Evolutionary conservation across 2,888 invertebrate genomes (phyloP), one percentile per base, ranked within the genome.

Genomic region (Agrilus biguttatus): DNA sequence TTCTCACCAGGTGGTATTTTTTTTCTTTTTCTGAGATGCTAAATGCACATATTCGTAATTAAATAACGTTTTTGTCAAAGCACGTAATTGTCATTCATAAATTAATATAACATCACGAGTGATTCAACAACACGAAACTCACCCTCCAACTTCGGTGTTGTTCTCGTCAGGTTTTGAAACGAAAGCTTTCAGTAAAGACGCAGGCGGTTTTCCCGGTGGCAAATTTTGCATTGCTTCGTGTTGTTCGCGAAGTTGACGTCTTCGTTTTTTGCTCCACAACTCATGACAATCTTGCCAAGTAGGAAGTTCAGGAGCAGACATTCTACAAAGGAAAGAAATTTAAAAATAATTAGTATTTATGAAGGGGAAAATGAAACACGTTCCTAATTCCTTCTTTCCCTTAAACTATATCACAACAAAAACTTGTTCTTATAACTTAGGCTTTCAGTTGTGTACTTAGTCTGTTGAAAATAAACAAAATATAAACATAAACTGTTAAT

Each of bases 231-330:
- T 56, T 1, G 68, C 61, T 51, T 78, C 78, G 56, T 79, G 78
- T 59, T 83, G 84, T 57, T 89, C 88, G 37, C 85, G 74, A 60
- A 86, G 75, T 62, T 86, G 86, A 28, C 81, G 73, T 53, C 91
- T 80, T n/a, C 92, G 79, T 63, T 88, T 89, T 68, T 98, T 98
- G 57, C 92, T 91, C 96, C 97, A 98, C 60, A 98, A 74, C 68
- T 98, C 98, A 70, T 98, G 97, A 64, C 98, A 98, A 69, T 98
- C 97, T 68, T 98, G 96, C 83, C 90, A 90, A 28, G 84, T 88
- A 1, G 96, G 96, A 51, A 97, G 69, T 63, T 81, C 80, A 1
- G 88, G 86, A 1, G 81, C 80, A 40, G 81, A 73, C 81, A 89
- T 87, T 66, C 88, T 88, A 63, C 34, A 63, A 54, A 51, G 47